phyloP scores from a whole-genome alignment of 2,797 vertebrate species.

The Coendou prehensilis region DNA sequence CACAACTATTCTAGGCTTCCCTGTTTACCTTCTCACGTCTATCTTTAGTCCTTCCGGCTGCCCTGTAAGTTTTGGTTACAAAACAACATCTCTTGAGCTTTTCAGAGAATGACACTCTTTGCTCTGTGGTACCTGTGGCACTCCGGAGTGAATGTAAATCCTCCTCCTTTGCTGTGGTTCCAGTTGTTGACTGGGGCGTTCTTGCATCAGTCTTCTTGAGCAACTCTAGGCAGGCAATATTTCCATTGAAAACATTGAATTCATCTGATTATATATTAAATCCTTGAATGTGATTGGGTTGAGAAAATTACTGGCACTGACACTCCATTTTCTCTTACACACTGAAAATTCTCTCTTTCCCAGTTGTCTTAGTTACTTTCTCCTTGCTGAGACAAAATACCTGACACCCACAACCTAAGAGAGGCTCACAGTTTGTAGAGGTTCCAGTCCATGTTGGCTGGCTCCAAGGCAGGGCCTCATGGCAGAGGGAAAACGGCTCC shows the following conservation, averaged over 20 bases:
- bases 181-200: neutral
- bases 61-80: neutral
- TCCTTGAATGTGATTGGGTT: constrained; percentile 22
- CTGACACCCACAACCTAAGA: neutral
- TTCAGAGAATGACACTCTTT: neutral
- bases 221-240: neutral
- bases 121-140: neutral
- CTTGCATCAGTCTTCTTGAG: neutral
- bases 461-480: neutral
- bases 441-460: neutral
- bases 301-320: constrained; percentile 15
- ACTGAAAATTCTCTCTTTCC: constrained; percentile 27
- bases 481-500: neutral
- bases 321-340: neutral
- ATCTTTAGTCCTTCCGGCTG: neutral
- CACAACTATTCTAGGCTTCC: neutral
- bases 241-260: constrained; percentile 43
- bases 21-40: constrained; percentile 1
- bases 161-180: neutral
- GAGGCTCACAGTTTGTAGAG: neutral
- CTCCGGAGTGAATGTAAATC: neutral
- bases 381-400: neutral
- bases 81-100: neutral
- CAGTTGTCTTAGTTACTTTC: neutral
- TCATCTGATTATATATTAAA: constrained; percentile 45